Conservation (phyloP, 2,797 vertebrate species). For the Oreortyx pictus region DNA sequence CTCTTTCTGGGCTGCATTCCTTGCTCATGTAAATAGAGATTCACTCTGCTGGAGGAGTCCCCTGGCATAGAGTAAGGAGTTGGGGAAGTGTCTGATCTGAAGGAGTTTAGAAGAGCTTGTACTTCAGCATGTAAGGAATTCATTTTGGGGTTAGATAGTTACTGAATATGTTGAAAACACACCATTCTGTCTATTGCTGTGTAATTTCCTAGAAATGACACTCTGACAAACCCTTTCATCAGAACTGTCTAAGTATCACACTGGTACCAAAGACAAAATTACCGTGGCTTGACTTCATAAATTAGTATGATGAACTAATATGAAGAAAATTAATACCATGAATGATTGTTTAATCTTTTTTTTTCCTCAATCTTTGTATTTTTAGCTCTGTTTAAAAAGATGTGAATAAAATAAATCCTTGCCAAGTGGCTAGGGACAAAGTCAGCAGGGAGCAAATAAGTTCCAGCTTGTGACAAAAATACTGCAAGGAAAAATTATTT, state of each 20-base stretch:
- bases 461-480: conserved; percentile 53
- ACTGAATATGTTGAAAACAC: neutral
- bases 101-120: neutral
- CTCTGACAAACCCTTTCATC: no score
- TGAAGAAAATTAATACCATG: neutral
- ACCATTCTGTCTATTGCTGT: neutral
- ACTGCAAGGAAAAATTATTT: conserved; percentile 47
- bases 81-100: neutral
- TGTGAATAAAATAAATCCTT: conserved; percentile 37
- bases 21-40: neutral
- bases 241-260: neutral
- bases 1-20: neutral
- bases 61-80: neutral
- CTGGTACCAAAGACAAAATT: conserved; percentile 14
- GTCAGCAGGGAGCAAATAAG: conserved; percentile 42
- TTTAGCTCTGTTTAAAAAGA: conserved; percentile 57
- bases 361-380: neutral
- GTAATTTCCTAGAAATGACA: neutral
- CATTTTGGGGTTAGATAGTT: neutral
- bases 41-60: neutral
- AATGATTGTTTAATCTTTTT: neutral
- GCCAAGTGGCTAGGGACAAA: conserved; percentile 48
- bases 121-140: conserved; percentile 4
- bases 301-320: neutral
- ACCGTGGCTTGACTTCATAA: conserved; percentile 21